Percentiles rank a stretch among this genome's conserved stretches.
phyloP scores from a whole-genome alignment of 2,888 invertebrate species.

The Pasiphila rectangulata region DNA sequence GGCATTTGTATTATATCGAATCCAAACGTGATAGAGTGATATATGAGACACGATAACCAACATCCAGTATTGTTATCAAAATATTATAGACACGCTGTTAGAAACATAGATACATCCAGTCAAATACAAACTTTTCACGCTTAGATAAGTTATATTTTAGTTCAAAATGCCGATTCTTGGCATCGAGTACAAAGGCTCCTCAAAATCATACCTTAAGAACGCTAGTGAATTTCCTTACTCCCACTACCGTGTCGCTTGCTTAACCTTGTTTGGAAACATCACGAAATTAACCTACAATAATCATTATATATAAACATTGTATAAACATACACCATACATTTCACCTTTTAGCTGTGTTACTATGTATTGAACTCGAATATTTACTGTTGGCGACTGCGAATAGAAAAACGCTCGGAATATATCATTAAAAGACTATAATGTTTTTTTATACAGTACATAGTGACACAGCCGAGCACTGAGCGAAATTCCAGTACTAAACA shows the following conservation, averaged over 20 bases:
- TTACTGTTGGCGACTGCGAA: conserved; percentile 9
- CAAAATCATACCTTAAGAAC: conserved; percentile 31
- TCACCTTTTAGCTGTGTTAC: conserved; percentile 39
- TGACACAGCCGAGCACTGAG: conserved; percentile 9
- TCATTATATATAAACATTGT: conserved; percentile 76
- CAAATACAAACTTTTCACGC: background rate
- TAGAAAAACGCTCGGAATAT: background rate
- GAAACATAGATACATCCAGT: background rate
- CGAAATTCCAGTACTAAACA: conserved; percentile 4
- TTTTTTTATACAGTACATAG: conserved; percentile 8
- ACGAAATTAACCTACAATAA: conserved; percentile 78
- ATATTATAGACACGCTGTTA: background rate
- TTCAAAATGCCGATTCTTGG: conserved; percentile 14
- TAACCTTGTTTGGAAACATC: conserved; percentile 56
- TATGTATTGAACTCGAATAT: conserved; percentile 13
- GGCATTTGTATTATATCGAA: conserved; percentile 12
- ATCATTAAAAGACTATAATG: background rate
- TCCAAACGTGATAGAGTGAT: conserved; percentile 12
- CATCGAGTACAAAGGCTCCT: conserved; percentile 27
- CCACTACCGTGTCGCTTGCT: conserved; percentile 25
- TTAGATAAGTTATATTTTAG: conserved; percentile 6
- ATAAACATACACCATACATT: conserved; percentile 75
- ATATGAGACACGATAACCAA: background rate
- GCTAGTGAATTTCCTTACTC: conserved; percentile 36
- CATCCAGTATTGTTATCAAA: background rate